These are phyloP conservation scores for Zygogramma bicolorata DNA, from an alignment of 2,888 invertebrate genomes.

Conservation along the genomic window DNA sequence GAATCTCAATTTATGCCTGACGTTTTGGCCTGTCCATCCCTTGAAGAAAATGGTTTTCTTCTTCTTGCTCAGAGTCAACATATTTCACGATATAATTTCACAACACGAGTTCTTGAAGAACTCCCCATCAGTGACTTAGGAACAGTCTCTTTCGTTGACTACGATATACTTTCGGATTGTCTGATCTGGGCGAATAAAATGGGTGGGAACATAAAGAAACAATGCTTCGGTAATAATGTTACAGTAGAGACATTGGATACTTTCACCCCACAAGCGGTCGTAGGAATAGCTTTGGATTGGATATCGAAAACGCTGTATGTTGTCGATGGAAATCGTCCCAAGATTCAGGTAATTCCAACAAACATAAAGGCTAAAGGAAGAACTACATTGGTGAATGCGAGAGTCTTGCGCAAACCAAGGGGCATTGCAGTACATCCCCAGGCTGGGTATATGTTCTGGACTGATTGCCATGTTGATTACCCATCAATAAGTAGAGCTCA, in stretches of 20 bases:
- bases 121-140: slow-evolving; percentile 79
- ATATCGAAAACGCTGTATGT: slow-evolving; percentile 88
- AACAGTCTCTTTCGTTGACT: slow-evolving; percentile 89
- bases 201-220: slow-evolving; percentile 81
- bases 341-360: slow-evolving; percentile 82
- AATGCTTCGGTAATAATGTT: slow-evolving; percentile 77
- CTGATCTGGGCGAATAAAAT: slow-evolving; percentile 91
- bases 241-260: slow-evolving; percentile 78
- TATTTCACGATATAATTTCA: slow-evolving; percentile 70
- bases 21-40: slow-evolving; percentile 76
- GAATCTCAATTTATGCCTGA: slow-evolving; percentile 80
- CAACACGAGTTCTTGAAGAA: slow-evolving; percentile 67
- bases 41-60: slow-evolving; percentile 80
- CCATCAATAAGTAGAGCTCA: slow-evolving; percentile 85
- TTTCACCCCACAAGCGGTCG: slow-evolving; percentile 81
- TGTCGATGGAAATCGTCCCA: slow-evolving; percentile 83
- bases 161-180: slow-evolving; percentile 85
- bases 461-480: slow-evolving; percentile 85
- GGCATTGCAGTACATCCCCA: slow-evolving; percentile 84
- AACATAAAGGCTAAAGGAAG: slow-evolving; percentile 68
- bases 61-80: slow-evolving; percentile 82
- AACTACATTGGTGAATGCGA: slow-evolving; percentile 78
- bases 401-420: slow-evolving; percentile 67
- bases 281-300: slow-evolving; percentile 93
- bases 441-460: slow-evolving; percentile 87